Base-by-base conservation (phyloP, 2,888 invertebrate genomes). In the Erpobdella octoculata region DNA sequence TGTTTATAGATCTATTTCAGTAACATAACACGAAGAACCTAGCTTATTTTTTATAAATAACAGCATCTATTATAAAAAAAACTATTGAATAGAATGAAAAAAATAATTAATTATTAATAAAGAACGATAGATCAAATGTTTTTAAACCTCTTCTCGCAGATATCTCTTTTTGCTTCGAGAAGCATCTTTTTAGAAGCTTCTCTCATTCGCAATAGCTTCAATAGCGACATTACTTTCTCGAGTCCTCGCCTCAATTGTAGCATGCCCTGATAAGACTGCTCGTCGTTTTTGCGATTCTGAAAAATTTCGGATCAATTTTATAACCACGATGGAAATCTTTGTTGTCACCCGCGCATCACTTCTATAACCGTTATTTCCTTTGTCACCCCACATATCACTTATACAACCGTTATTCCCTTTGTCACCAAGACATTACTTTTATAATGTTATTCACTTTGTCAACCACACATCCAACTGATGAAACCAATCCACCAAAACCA, bases 251-350 rank as follows among this genome's bases (percentile, higher is more conserved):
- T 89, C 77, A 98, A 87, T 84, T 96, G 97, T 80, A 97, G 87
- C 94, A 98, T 97, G 86, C 96, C 97, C 85, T 97, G 96, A 85
- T 97, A 98, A 72, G 95, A 95, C 79, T 92, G 90, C 86, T 98
- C 97, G 85, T 98, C 98, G 86, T 97, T 97, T 86, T 97, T 97
- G 58, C 88, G 89, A 86, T 96, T 95, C 86, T 84, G 78, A 25
- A 2, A 35, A 37, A 5, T n/a, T n/a, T n/a, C n/a, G n/a, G n/a
- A n/a, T n/a, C n/a, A n/a, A n/a, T n/a, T n/a, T n/a, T n/a, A n/a
- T n/a, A n/a, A n/a, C n/a, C n/a, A n/a, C n/a, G n/a, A 21, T 9
- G 37, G 21, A 15, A 9, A 65, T 36, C 18, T 25, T 21, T n/a
- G 37, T 35, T 15, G 12, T 33, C 6, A 38, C 21, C n/a, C 36